Conservation (phyloP, 2,888 invertebrate species). For the Galeruca laticollis region DNA sequence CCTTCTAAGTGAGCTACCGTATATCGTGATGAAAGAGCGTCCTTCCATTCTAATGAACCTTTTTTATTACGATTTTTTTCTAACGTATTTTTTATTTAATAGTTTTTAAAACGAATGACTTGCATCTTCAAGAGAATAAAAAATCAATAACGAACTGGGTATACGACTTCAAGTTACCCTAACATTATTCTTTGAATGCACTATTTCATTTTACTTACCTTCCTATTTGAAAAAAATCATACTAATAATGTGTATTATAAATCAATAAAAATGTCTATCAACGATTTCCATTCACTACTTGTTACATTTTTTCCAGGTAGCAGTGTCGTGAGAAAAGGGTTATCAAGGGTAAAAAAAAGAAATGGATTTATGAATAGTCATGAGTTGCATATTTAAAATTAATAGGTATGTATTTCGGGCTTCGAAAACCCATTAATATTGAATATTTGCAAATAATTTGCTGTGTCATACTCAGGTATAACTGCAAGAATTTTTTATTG, state of each 20-base stretch:
- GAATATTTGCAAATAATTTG: conserved; percentile 10
- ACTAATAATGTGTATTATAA: background rate
- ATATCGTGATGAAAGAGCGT: background rate
- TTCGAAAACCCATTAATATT: conserved; percentile 19
- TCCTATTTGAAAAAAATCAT: background rate
- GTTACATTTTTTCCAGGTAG: conserved; percentile 51
- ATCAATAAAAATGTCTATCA: conserved; percentile 7
- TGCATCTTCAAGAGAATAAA: background rate
- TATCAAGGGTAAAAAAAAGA: conserved; percentile 32
- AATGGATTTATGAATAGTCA: conserved; percentile 52
- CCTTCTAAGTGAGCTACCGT: no score
- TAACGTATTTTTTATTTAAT: background rate
- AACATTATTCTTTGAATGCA: background rate
- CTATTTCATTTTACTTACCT: background rate
- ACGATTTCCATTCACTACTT: background rate
- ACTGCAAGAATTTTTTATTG: background rate
- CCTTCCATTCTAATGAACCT: background rate
- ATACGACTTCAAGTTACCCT: background rate
- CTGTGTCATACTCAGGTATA: conserved; percentile 15
- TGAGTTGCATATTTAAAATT: conserved; percentile 52
- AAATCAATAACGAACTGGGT: background rate
- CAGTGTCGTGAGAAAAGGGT: conserved; percentile 40
- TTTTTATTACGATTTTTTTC: background rate
- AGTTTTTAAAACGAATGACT: background rate
- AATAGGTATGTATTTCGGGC: background rate